Base-by-base conservation (phyloP, 2,797 vertebrate species). In the Luscinia megarhynchos region DNA sequence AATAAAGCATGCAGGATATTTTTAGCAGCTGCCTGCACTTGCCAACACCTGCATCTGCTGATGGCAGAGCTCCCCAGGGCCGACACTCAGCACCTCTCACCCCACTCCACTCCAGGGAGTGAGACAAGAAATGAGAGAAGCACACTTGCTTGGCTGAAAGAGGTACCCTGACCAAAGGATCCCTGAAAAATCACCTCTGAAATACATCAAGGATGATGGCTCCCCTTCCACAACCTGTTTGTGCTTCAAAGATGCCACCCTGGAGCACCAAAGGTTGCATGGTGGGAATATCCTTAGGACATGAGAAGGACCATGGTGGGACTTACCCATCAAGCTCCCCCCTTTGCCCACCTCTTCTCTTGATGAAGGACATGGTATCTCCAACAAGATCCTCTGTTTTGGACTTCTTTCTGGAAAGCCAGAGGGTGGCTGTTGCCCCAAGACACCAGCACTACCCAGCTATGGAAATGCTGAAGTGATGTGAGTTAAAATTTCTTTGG, bases 1-100 rank as follows among this genome's bases (percentile, higher is more conserved):
- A 96, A 94, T 84, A 95, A 95, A 95, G 91, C 87, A 63, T 0
- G 4, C 15, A 9, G 70, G 91, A 84, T 96, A 97, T 97, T 96
- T 96, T 97, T 95, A 95, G 96, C 84, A 94, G 62, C 73, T 2
- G 51, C 38, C 66, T 57, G 91, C 87, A 63, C 92, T 89, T 92
- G 89, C 90, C 94, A 97, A 89, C 94, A 96, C 90, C 92, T 95
- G 86, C 92, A 61, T 94, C 74, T 96, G 93, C 94, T 67, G 88
- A 84, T 87, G 95, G 94, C 91, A 90, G 90, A 91, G 51, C 80
- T 88, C 67, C 70, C 2, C 3, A 58, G 54, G 20, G 40, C 36
- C 0, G 0, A n/a, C 94, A 89, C 62, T 59, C 89, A 62, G 87
- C 57, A 30, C 58, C 41, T 75, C 69, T 32, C 2, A 0, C 30